Conservation (phyloP, 2,113 vertebrate species). For the Sceloporus undulatus region DNA sequence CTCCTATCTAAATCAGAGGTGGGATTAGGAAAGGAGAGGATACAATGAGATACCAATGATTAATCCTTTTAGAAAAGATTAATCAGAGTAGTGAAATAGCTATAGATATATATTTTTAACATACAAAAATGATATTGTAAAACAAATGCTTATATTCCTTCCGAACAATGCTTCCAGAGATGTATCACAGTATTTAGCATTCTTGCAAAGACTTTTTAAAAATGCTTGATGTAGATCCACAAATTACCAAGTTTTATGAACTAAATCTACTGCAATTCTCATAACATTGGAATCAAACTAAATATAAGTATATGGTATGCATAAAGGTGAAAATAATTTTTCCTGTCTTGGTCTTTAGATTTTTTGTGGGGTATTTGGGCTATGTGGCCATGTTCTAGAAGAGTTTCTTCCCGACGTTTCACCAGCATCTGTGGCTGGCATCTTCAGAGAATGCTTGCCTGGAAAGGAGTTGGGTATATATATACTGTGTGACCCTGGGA, state of each 20-base stretch:
- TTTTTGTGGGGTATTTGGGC: no score
- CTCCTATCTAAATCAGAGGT: fast-evolving
- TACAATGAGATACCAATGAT: not conserved
- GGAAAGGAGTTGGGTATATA: no score
- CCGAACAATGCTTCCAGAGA: not conserved
- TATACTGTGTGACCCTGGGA: no score
- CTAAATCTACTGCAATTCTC: not conserved
- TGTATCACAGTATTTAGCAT: not conserved
- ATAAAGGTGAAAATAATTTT: not conserved
- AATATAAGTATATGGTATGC: not conserved
- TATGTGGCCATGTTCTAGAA: no score
- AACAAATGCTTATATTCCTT: not conserved
- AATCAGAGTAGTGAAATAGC: not conserved
- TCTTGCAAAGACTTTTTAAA: not conserved
- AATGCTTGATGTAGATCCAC: not conserved
- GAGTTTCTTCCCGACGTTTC: no score
- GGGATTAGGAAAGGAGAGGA: not conserved
- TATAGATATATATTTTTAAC: not conserved
- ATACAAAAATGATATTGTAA: not conserved
- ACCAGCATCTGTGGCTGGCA: no score
- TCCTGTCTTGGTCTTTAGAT: not conserved
- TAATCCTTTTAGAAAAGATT: not conserved
- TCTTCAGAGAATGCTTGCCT: no score
- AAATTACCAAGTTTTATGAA: not conserved
- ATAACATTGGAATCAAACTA: not conserved